These are phyloP conservation scores for Luscinia luscinia DNA, from an alignment of 2,797 vertebrate genomes.

Conservation along the genomic window DNA sequence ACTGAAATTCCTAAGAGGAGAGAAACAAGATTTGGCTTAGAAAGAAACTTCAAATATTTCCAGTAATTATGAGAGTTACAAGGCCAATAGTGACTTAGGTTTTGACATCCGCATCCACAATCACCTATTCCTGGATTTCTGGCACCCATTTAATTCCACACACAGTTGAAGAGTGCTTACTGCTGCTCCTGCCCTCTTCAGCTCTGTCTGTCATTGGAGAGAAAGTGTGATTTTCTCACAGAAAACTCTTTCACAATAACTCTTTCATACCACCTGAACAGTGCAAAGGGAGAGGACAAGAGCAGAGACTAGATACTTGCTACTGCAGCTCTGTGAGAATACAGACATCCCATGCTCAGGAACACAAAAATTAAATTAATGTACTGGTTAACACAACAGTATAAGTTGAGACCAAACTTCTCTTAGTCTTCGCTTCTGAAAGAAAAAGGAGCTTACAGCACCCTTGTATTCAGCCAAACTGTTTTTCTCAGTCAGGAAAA, in stretches of 20 bases:
- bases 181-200: not conserved
- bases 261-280: not conserved
- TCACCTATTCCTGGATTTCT: not conserved
- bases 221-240: not conserved
- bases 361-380: not conserved
- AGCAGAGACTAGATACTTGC: not conserved
- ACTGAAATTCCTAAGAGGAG: not conserved
- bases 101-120: not conserved
- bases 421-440: not conserved
- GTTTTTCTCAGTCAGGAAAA: not conserved
- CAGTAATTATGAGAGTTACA: not conserved
- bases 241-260: not conserved
- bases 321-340: not conserved
- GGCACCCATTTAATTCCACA: not conserved
- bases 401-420: not conserved
- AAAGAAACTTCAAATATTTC: not conserved
- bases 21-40: not conserved
- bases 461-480: not conserved
- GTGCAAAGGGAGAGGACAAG: not conserved
- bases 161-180: not conserved
- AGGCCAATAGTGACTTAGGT: not conserved
- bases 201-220: not conserved
- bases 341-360: not conserved
- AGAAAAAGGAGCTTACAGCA: not conserved
- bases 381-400: not conserved